phyloP scores from a whole-genome alignment of 2,113 vertebrate species.

The Campylomormyrus numenius region DNA sequence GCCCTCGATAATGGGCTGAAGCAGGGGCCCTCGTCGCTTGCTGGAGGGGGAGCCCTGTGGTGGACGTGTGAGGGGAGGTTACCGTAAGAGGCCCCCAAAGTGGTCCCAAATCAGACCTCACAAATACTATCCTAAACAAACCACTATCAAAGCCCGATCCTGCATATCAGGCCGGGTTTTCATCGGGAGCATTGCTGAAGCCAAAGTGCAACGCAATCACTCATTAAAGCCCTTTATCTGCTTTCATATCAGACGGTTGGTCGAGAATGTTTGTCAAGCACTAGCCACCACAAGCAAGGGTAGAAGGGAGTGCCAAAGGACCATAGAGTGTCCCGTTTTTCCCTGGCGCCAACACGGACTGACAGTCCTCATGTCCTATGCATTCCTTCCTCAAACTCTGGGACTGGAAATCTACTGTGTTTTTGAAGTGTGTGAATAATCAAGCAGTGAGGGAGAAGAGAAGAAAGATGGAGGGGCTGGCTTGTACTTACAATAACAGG shows the following conservation, averaged over 20 bases:
- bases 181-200: not conserved
- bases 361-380: not conserved
- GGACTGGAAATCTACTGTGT: not conserved
- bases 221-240: not conserved
- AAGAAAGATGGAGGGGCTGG: not conserved
- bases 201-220: not conserved
- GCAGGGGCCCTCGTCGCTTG: slow-evolving; percentile 95
- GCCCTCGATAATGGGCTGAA: slow-evolving; percentile 98
- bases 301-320: not conserved
- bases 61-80: slow-evolving; percentile 74
- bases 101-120: slow-evolving; percentile 11
- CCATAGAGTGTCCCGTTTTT: not conserved
- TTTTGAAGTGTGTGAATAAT: not conserved
- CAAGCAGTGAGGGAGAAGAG: not conserved
- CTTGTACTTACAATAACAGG: slow-evolving; percentile 83
- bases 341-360: not conserved
- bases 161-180: not conserved
- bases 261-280: not conserved
- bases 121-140: not conserved
- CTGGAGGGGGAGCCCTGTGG: slow-evolving; percentile 96
- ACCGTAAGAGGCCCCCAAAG: slow-evolving; percentile 38
- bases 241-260: not conserved
- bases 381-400: not conserved
- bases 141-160: not conserved
- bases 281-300: not conserved